These are phyloP conservation scores for Saccostrea cuccullata DNA, from an alignment of 1,140 invertebrate species.

Conservation along the genomic window DNA sequence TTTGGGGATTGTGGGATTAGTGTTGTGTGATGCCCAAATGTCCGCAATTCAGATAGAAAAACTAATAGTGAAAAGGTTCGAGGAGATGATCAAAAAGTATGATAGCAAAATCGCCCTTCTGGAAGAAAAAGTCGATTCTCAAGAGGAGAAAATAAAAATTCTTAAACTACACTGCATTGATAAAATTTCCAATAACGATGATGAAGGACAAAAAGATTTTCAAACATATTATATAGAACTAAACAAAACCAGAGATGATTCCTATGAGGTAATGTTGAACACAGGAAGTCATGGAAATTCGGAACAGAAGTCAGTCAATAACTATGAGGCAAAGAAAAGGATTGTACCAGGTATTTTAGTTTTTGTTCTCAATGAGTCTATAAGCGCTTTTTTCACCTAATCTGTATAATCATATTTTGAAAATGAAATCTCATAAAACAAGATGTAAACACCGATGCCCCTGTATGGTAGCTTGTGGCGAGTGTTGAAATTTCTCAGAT, in stretches of 20 bases:
- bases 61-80: background rate
- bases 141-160: background rate
- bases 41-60: background rate
- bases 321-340: background rate
- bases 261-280: background rate
- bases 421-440: background rate
- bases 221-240: background rate
- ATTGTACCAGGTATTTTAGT: background rate
- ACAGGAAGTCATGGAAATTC: background rate
- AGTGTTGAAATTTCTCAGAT: no score
- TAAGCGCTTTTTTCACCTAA: background rate
- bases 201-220: background rate
- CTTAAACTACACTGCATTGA: background rate
- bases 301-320: background rate
- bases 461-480: no score
- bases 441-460: no score
- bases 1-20: background rate
- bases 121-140: background rate
- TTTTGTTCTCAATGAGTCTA: background rate
- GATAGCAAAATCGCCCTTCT: background rate
- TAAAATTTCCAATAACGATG: background rate
- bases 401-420: background rate
- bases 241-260: background rate
- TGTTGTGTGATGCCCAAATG: background rate
- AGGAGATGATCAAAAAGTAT: background rate